Evolutionary conservation across 2,113 vertebrate genomes (phyloP).

Genomic region (Anhinga anhinga): DNA sequence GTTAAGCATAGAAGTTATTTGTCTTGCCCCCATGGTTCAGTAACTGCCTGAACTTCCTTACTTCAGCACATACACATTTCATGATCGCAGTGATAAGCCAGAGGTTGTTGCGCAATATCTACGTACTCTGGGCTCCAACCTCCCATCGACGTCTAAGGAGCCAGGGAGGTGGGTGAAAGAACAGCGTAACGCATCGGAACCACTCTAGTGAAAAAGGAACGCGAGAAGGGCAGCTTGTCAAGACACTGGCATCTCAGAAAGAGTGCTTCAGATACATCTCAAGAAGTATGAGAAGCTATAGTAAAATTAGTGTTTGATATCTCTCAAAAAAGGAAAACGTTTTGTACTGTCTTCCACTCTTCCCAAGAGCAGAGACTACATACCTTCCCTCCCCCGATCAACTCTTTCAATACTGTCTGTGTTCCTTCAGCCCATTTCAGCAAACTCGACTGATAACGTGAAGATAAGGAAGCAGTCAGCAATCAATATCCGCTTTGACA

Average conservation of each 20-base stretch:
- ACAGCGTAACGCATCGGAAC: background rate
- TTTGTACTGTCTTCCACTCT: background rate
- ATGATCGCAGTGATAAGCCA: background rate
- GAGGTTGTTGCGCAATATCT: background rate
- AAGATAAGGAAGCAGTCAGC: background rate
- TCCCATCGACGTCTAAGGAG: background rate
- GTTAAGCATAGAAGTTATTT: background rate
- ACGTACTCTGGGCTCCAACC: background rate
- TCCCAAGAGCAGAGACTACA: background rate
- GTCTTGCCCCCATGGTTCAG: background rate
- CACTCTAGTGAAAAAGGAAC: background rate
- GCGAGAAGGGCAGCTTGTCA: background rate
- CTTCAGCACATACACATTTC: background rate
- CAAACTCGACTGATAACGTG: fast-evolving
- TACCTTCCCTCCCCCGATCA: fast-evolving
- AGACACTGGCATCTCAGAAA: background rate
- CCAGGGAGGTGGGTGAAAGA: background rate
- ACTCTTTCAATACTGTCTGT: background rate
- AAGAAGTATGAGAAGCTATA: background rate
- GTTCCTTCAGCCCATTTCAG: background rate
- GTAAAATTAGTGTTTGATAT: background rate
- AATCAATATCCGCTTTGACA: background rate
- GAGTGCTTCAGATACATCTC: background rate
- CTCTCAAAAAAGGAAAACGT: background rate
- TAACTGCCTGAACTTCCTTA: background rate